phyloP scores from a whole-genome alignment of 2,113 vertebrate species.

The Heterocephalus glaber region DNA sequence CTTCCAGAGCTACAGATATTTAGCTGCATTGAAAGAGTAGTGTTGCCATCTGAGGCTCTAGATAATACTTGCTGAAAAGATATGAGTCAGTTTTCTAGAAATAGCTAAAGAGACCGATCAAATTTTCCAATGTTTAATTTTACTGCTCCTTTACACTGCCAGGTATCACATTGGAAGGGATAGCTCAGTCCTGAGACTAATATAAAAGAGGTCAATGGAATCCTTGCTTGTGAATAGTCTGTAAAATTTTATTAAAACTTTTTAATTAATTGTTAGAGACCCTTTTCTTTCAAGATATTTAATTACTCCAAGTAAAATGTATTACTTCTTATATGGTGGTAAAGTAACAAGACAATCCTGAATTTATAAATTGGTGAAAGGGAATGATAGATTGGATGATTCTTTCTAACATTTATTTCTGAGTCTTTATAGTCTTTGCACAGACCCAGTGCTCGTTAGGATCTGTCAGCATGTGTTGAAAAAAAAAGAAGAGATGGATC shows the following conservation, averaged over 20 bases:
- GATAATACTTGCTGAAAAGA: background rate
- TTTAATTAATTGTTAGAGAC: background rate
- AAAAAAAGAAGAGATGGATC: background rate
- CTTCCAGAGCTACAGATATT: background rate
- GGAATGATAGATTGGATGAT: background rate
- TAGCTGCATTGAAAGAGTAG: background rate
- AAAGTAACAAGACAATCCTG: background rate
- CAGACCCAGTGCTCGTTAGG: background rate
- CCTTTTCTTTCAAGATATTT: constrained; percentile 11
- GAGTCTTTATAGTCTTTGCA: constrained; percentile 2
- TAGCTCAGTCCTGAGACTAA: background rate
- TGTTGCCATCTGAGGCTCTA: constrained; percentile 1
- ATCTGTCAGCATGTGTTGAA: background rate
- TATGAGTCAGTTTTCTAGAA: background rate
- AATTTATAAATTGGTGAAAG: constrained; percentile 32
- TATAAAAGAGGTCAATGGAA: background rate
- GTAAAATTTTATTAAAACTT: constrained; percentile 25
- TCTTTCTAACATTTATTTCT: background rate
- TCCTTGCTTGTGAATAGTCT: background rate
- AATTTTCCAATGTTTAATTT: background rate
- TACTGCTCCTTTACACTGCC: background rate
- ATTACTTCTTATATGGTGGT: background rate
- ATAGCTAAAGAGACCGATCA: background rate
- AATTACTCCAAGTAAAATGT: constrained; percentile 15
- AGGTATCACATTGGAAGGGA: constrained; percentile 1